Base-by-base conservation (phyloP, 1,140 invertebrate species). In the Zaprionus nigranus region DNA sequence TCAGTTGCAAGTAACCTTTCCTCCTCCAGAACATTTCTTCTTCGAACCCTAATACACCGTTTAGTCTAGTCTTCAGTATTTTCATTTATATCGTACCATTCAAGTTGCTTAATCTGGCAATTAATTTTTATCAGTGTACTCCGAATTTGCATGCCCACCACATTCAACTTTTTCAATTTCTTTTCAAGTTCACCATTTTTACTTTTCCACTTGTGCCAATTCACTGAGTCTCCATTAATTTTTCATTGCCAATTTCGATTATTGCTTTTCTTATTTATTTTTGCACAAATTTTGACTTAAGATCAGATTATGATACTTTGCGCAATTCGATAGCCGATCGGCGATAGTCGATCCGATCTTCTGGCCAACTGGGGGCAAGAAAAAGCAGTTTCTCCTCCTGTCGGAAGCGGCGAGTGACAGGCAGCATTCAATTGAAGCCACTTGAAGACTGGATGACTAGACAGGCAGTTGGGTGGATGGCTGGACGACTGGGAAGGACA, bases 201-300 rank as follows among this genome's bases (percentile, higher is more conserved):
- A 2, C 46, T 49, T 49, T 22, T 49, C 3, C 46, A 22, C 9
- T 49, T 11, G 17, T 24, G 20, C 11, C 46, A 51, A 51, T 24
- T 51, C 46, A 24, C 20, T 51, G 46, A 51, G 1, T 51, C 20
- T 22, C 20, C 46, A 12, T 24, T 24, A 20, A 22, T 51, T 24
- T 51, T 22, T 24, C 12, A 51, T 51, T 51, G 20, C 46, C 46
- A 51, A 22, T 51, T 51, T 12, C 46, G 22, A 24, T 51, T 51
- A 51, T 51, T 13, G 22, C 12, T 13, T 51, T 51, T 22, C 46
- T 24, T 51, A 22, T 51, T 51, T 51, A 51, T 51, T 51, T 51
- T 46, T 46, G 40, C 40, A 17, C n/a, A 46, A 46, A 46, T 22
- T 51, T 51, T 51, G 46, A 51, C 46, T 51, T 51, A 51, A 51